phyloP scores from a whole-genome alignment of 2,888 invertebrate species.

The Agonopterix arenella region DNA sequence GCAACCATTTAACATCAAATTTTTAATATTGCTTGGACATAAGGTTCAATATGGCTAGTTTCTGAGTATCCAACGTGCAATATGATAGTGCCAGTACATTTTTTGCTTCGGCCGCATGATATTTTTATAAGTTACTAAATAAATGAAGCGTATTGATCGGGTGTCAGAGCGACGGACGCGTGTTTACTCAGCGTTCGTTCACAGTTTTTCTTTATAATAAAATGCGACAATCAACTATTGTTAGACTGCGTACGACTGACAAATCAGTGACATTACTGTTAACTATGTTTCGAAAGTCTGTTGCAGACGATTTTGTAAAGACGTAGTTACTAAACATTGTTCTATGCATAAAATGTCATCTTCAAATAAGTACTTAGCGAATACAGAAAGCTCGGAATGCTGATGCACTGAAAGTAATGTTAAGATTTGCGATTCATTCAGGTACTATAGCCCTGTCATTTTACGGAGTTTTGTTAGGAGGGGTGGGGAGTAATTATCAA shows the following conservation, averaged over 20 bases:
- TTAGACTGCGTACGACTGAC: constrained; percentile 28
- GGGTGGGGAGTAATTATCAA: too few relatives aligned
- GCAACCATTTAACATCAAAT: too few relatives aligned
- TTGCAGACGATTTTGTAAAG: too few relatives aligned
- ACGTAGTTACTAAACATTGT: too few relatives aligned
- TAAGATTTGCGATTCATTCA: too few relatives aligned
- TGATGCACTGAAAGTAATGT: too few relatives aligned
- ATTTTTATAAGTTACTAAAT: constrained; percentile 69
- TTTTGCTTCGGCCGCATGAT: constrained; percentile 31
- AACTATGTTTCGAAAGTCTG: too few relatives aligned
- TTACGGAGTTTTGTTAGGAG: too few relatives aligned
- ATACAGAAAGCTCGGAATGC: too few relatives aligned
- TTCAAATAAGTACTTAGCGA: too few relatives aligned
- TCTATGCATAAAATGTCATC: too few relatives aligned
- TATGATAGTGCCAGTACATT: constrained; percentile 9
- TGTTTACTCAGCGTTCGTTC: constrained; percentile 55
- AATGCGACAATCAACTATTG: constrained; percentile 43
- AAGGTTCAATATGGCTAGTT: constrained; percentile 26
- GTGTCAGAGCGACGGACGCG: constrained; percentile 43
- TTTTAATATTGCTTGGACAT: constrained; percentile 8
- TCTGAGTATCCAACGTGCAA: constrained; percentile 3
- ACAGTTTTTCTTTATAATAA: constrained; percentile 26
- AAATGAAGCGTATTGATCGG: constrained; percentile 67
- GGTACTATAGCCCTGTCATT: too few relatives aligned
- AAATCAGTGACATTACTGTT: constrained; percentile 31